phyloP scores from a whole-genome alignment of 2,113 vertebrate species.

The Cyprinodon variegatus region DNA sequence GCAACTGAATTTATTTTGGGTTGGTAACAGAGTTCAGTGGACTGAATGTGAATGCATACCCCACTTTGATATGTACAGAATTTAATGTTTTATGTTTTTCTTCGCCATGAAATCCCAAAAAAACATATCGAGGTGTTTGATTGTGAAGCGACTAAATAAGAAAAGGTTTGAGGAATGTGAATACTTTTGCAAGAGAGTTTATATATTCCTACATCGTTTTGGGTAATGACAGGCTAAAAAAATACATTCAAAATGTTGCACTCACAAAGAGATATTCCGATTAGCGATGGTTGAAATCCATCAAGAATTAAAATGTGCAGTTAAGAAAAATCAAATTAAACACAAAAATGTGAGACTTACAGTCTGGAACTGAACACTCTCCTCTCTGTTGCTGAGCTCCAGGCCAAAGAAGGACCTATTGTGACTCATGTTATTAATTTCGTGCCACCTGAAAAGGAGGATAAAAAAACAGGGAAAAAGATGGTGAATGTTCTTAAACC shows the following conservation, averaged over 20 bases:
- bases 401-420: constrained; percentile 96
- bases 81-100: not conserved
- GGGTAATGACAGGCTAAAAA: constrained; percentile 25
- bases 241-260: constrained; percentile 4
- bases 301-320: constrained; percentile 17
- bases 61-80: not conserved
- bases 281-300: constrained; percentile 10
- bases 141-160: not conserved
- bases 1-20: not conserved
- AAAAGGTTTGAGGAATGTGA: not conserved
- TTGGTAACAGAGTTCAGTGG: not conserved
- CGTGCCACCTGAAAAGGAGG: constrained; percentile 89
- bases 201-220: constrained; percentile 15
- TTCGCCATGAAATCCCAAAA: not conserved
- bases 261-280: constrained; percentile 32
- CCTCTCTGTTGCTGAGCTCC: constrained; percentile 93
- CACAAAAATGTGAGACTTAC: constrained; percentile 81
- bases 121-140: not conserved
- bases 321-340: constrained; percentile 39
- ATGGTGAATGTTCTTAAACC: constrained; percentile 40
- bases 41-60: too few species aligned
- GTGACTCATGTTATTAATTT: constrained; percentile 98
- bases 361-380: constrained; percentile 97
- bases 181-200: not conserved
- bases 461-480: constrained; percentile 34